phyloP scores from a whole-genome alignment of 1,140 invertebrate genomes.

The Hormaphis cornu region DNA sequence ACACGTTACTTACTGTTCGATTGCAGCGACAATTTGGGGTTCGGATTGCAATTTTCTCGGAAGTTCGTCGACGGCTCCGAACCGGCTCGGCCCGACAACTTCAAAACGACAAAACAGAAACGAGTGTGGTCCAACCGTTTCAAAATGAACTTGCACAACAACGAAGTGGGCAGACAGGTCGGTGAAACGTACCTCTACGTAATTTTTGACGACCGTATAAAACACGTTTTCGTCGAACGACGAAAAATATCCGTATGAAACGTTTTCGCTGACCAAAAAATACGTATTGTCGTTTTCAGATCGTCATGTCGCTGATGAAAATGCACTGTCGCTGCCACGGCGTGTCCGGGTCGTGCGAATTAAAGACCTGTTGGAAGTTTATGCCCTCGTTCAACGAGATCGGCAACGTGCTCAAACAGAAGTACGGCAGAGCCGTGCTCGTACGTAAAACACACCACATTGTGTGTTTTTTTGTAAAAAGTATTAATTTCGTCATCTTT shows the following conservation, averaged over 20 bases:
- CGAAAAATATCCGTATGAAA: no score
- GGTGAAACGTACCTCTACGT: no score
- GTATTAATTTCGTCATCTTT: neutral
- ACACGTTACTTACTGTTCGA: no score
- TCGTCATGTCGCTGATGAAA: slow-evolving; percentile 48
- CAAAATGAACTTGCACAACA: slow-evolving; percentile 94
- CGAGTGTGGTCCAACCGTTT: slow-evolving; percentile 50
- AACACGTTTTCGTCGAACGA: no score
- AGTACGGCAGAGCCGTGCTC: slow-evolving; percentile 64
- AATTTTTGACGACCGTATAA: no score
- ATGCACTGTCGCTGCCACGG: slow-evolving; percentile 86
- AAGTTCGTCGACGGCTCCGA: slow-evolving; percentile 75
- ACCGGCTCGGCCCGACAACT: slow-evolving; percentile 49
- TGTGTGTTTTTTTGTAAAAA: slow-evolving; percentile 2
- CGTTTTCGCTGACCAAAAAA: no score
- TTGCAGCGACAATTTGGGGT: slow-evolving; percentile 60
- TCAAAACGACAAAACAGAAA: slow-evolving; percentile 52
- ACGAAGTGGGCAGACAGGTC: slow-evolving; percentile 84
- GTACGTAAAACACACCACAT: slow-evolving; percentile 40
- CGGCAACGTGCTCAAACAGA: slow-evolving; percentile 69
- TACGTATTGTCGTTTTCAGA: no score
- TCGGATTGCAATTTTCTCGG: slow-evolving; percentile 64
- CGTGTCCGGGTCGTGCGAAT: slow-evolving; percentile 85
- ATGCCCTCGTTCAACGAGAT: slow-evolving; percentile 74
- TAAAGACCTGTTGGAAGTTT: slow-evolving; percentile 89